phyloP scores from a whole-genome alignment of 1,140 invertebrate genomes.

The Hydropsyche tenuis region DNA sequence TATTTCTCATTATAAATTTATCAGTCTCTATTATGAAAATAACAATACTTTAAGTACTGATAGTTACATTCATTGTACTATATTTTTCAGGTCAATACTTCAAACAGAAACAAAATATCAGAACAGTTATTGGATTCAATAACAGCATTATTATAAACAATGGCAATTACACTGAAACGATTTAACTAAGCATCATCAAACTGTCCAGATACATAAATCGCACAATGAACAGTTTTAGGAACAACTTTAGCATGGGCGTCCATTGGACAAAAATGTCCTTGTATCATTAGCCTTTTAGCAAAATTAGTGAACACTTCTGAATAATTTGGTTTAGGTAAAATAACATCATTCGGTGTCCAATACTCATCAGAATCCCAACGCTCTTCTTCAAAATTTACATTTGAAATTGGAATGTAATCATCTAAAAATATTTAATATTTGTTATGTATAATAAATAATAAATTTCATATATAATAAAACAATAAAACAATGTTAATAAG shows the following conservation, averaged over 20 bases:
- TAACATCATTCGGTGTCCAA: slow-evolving; percentile 37
- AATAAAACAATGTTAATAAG: too few species aligned
- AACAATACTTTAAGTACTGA: too few species aligned
- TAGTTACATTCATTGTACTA: too few species aligned
- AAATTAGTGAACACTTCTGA: not conserved
- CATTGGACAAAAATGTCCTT: slow-evolving; percentile 29
- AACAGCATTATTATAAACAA: slow-evolving; percentile 1
- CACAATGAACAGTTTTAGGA: not conserved
- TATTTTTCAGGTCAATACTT: slow-evolving; percentile 37
- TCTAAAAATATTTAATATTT: too few species aligned
- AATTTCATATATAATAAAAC: too few species aligned
- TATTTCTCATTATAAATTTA: too few species aligned
- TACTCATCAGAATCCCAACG: slow-evolving; percentile 44
- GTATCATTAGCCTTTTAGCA: not conserved
- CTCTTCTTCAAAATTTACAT: slow-evolving; percentile 38
- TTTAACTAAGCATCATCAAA: slow-evolving; percentile 38
- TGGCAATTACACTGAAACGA: too few species aligned
- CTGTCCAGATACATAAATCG: slow-evolving; percentile 31
- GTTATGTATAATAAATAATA: too few species aligned
- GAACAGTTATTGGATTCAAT: slow-evolving; percentile 22
- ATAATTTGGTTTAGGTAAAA: not conserved
- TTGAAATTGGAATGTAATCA: too few species aligned
- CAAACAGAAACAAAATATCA: slow-evolving; percentile 38
- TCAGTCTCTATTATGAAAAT: too few species aligned
- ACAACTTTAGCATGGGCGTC: slow-evolving; percentile 4